These are phyloP conservation scores for Hyla sarda DNA, from an alignment of 2,113 vertebrate species.

Conservation along the genomic window DNA sequence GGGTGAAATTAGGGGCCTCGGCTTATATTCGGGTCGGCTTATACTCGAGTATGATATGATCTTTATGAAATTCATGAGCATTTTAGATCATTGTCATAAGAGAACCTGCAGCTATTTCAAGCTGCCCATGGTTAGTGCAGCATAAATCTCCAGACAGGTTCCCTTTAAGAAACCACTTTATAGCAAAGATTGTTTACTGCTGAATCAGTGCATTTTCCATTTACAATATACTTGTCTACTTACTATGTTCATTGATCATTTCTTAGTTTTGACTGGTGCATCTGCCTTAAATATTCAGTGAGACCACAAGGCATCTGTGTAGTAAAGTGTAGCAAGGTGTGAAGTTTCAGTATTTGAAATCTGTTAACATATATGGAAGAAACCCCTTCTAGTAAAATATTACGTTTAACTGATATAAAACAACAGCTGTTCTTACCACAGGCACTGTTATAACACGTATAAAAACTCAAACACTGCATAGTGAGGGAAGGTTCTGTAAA, in stretches of 20 bases:
- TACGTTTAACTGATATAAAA: slow-evolving; percentile 34
- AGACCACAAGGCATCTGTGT: background rate
- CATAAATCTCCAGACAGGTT: no score
- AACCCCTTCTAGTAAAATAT: slow-evolving; percentile 26
- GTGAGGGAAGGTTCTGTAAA: slow-evolving; percentile 1
- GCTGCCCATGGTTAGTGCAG: no score
- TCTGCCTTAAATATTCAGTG: background rate
- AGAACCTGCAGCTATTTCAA: no score
- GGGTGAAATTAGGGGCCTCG: no score
- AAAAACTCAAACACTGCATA: slow-evolving; percentile 17
- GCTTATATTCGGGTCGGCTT: no score
- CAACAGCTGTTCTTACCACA: slow-evolving; percentile 38
- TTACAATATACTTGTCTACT: no score
- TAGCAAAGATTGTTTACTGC: no score
- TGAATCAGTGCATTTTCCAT: background rate
- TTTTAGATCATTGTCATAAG: no score
- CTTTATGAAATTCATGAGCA: no score
- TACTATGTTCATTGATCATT: background rate
- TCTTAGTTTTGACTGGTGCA: background rate
- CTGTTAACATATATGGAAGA: slow-evolving; percentile 5
- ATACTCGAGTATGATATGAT: no score
- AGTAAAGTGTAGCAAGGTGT: background rate
- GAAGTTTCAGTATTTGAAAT: slow-evolving; percentile 6
- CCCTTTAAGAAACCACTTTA: no score
- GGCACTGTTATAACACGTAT: slow-evolving; percentile 32